These are phyloP conservation scores for Aradophagus sp. DNA, from an alignment of 1,140 invertebrate genomes.

Conservation along the genomic window DNA sequence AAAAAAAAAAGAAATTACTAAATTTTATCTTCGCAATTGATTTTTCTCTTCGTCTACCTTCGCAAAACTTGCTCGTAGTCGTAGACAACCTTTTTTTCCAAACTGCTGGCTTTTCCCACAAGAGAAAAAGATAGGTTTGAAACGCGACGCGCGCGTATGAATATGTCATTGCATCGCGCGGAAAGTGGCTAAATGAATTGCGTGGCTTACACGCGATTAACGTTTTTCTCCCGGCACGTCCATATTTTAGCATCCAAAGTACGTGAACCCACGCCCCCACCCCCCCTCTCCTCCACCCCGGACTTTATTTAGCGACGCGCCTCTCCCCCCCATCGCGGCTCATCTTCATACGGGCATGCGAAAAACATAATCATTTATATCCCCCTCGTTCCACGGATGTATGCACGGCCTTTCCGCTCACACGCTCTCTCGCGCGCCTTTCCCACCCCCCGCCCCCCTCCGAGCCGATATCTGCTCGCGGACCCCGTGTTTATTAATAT, in stretches of 20 bases:
- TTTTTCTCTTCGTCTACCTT: no score
- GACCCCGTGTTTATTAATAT: constrained; percentile 40
- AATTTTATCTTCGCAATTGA: no score
- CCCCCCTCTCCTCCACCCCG: no score
- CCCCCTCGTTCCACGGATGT: constrained; percentile 26
- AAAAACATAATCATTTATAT: constrained; percentile 49
- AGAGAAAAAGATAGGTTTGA: constrained; percentile 16
- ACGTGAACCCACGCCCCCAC: constrained; percentile 33
- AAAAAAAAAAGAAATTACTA: no score
- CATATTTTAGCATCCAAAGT: constrained; percentile 53
- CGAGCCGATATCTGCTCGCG: constrained; percentile 29
- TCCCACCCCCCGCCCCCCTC: constrained; percentile 28
- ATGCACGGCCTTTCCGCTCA: constrained; percentile 34
- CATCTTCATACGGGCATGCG: constrained; percentile 17
- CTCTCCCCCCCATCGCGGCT: background rate
- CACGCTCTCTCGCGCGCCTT: constrained; percentile 36
- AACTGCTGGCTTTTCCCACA: constrained; percentile 53
- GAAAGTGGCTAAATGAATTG: constrained; percentile 43
- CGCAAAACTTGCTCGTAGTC: no score
- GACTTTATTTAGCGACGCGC: constrained; percentile 19
- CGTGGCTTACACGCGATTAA: constrained; percentile 47
- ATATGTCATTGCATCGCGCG: constrained; percentile 40
- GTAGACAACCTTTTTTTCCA: no score
- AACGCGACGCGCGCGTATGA: constrained; percentile 38
- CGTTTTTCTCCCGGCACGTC: constrained; percentile 37